Evolutionary conservation across 2,797 vertebrate species (phyloP).

Genomic region (Ceryle rudis): DNA sequence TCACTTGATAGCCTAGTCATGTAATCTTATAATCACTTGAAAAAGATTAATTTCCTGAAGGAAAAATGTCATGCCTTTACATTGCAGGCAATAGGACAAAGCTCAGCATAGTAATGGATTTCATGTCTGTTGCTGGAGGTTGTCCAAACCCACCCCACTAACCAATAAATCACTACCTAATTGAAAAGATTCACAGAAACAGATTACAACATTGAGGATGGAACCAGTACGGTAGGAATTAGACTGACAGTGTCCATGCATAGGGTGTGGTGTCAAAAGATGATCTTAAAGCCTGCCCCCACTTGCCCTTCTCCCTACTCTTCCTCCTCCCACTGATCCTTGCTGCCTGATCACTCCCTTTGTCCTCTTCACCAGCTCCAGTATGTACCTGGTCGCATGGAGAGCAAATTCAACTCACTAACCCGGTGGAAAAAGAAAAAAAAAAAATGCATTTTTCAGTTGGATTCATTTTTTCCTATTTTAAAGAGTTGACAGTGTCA

Average conservation of each 20-base stretch:
- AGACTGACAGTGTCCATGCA: conserved; percentile 35
- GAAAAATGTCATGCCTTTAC: background rate
- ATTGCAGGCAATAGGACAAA: background rate
- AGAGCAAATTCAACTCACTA: background rate
- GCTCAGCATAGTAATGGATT: conserved; percentile 20
- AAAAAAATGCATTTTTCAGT: accelerated
- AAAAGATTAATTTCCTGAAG: conserved; percentile 50
- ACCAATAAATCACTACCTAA: conserved; percentile 47
- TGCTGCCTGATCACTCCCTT: background rate
- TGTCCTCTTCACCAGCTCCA: accelerated
- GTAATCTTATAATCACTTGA: conserved; percentile 1
- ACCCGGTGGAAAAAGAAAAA: background rate
- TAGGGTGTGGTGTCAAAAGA: conserved; percentile 59
- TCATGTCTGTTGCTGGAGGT: background rate
- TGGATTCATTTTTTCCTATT: background rate
- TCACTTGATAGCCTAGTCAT: conserved; percentile 37
- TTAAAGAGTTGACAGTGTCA: background rate
- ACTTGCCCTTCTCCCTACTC: conserved; percentile 56
- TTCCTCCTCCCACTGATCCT: background rate
- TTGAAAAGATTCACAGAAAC: conserved; percentile 45
- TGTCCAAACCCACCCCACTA: conserved; percentile 43
- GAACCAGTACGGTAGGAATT: conserved; percentile 63
- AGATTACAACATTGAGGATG: conserved; percentile 50
- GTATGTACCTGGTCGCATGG: background rate
- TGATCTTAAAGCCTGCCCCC: conserved; percentile 49